phyloP scores from a whole-genome alignment of 2,888 invertebrate species.

The Diabrotica balteata region DNA sequence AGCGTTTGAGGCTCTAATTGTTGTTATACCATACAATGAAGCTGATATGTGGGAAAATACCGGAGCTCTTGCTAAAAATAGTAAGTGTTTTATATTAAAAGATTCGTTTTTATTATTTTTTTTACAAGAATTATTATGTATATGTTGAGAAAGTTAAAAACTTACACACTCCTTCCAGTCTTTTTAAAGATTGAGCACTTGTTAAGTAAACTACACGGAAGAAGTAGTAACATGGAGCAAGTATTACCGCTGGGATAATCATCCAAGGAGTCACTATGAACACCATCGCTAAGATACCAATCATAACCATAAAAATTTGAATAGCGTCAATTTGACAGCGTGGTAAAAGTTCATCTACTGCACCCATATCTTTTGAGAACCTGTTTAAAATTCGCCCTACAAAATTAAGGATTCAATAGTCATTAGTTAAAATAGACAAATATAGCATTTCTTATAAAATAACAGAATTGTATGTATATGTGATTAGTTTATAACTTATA shows the following conservation, averaged over 20 bases:
- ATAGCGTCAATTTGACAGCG: conserved; percentile 70
- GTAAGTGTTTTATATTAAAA: not conserved
- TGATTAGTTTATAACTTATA: too few relatives aligned
- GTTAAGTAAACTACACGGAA: conserved; percentile 72
- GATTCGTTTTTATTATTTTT: too few relatives aligned
- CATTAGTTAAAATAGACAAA: not conserved
- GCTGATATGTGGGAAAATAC: conserved; percentile 91
- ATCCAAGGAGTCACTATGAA: conserved; percentile 75
- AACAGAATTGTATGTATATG: too few relatives aligned
- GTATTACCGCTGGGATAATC: conserved; percentile 68
- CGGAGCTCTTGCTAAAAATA: conserved; percentile 67
- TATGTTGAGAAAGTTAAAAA: not conserved
- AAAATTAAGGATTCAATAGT: conserved; percentile 1
- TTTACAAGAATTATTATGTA: not conserved
- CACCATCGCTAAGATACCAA: conserved; percentile 76
- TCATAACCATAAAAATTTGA: conserved; percentile 72
- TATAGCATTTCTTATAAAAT: too few relatives aligned
- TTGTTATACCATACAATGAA: conserved; percentile 83
- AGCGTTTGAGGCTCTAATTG: conserved; percentile 81
- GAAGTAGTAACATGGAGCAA: conserved; percentile 70
- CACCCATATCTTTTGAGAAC: conserved; percentile 85
- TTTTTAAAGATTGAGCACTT: conserved; percentile 76
- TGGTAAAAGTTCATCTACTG: conserved; percentile 77
- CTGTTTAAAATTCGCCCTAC: conserved; percentile 79
- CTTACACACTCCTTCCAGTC: conserved; percentile 65